Base-by-base conservation (phyloP, 2,113 vertebrate species). In the Theropithecus gelada region DNA sequence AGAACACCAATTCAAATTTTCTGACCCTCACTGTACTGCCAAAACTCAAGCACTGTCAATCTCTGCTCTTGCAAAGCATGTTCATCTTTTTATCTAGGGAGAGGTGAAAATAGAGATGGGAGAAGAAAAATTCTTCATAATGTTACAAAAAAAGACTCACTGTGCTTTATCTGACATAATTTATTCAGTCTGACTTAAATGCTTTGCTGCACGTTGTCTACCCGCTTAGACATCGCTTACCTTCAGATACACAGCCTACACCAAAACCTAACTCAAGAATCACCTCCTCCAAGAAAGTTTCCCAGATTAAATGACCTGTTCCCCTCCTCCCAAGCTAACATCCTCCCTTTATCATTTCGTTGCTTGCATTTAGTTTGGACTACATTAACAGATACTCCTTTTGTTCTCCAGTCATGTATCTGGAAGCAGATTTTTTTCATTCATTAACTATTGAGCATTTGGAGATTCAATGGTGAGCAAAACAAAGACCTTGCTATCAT, bases 21-120 rank as follows among this genome's bases (percentile, higher is more conserved):
- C 64, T 90, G 38, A 90, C 20, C 38, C 50, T 43, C 12, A 32
- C 1, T 38, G 38, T 50, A 87, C 48, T 95, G 86, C 27, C 52
- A 87, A 96, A 97, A 95, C 48, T 70, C 30, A 87, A 50, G 23
- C n/a, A 96, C 81, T 95, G 68, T 86, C 40, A 52, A 84, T 88
- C 64, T 85, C 40, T 84, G 35, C 23, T 95, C 18, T 94, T 88
- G 76, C 8, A 70, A 85, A 8, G 3, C 48, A 0, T 83, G 14
- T 2, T n/a, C 32, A 68, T 72, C 27, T 81, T 78, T 79, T 93
- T 82, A 96, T 84, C 59, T 35, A 38, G 30, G 9, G 8, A 88
- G 12, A 89, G 32, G 32, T 11, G 94, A 96, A 23, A 78, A 72
- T 18, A 96, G 6, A 73, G 57, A 75, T 6, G 13, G 43, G 30